Conservation (phyloP, 2,113 vertebrate genomes). For the Puntigrus tetrazona region DNA sequence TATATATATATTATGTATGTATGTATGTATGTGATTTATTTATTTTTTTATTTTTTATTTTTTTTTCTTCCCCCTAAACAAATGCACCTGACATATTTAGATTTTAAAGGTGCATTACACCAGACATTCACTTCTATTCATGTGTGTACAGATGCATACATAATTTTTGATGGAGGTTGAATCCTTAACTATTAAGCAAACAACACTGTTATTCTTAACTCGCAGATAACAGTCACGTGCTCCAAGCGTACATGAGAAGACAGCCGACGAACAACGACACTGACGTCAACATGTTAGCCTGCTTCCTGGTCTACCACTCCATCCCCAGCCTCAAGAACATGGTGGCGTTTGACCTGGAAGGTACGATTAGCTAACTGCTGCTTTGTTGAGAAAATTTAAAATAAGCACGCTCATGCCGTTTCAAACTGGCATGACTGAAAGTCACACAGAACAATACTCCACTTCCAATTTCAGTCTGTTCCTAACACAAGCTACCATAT, state of each 20-base stretch:
- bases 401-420: too few relatives aligned
- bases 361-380: constrained; percentile 67
- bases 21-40: too few relatives aligned
- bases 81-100: too few relatives aligned
- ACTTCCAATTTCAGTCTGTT: background rate
- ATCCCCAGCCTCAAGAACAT: constrained; percentile 82
- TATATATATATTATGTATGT: too few relatives aligned
- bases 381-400: background rate
- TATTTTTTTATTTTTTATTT: too few relatives aligned
- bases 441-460: background rate
- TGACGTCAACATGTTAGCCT: constrained; percentile 82
- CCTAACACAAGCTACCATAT: background rate
- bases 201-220: background rate
- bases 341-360: constrained; percentile 78
- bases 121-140: background rate
- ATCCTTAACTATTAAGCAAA: background rate
- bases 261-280: constrained; percentile 70
- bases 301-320: constrained; percentile 90
- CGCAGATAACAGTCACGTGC: constrained; percentile 79
- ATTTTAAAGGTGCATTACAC: background rate
- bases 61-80: too few relatives aligned
- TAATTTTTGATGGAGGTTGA: background rate
- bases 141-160: background rate
- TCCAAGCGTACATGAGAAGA: constrained; percentile 81
- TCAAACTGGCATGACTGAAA: too few relatives aligned